Evolutionary conservation across 2,113 vertebrate species (phyloP).

Genomic region (Spea bombifrons): DNA sequence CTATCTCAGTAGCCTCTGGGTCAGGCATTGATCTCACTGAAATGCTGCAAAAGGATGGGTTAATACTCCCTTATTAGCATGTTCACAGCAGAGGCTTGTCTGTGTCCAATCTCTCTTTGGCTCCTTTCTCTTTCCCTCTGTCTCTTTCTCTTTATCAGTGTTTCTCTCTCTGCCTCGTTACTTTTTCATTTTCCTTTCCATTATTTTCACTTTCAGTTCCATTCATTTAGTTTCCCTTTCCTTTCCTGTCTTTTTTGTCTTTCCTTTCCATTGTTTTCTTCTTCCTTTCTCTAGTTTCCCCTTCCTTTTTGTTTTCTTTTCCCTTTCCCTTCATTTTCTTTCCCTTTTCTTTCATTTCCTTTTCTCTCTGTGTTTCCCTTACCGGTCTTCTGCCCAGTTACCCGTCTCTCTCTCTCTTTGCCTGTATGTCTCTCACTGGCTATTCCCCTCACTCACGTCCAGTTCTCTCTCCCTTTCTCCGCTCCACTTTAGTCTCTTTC

Average conservation of each 20-base stretch:
- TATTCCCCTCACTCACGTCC: not conserved
- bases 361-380: not conserved
- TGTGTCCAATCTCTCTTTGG: slow-evolving; percentile 45
- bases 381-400: not conserved
- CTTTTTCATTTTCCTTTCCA: not conserved
- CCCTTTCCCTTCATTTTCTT: not conserved
- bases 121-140: not conserved
- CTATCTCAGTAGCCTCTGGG: slow-evolving; percentile 57
- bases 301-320: not conserved
- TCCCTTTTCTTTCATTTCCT: not conserved
- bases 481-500: not conserved
- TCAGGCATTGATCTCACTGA: slow-evolving; percentile 67
- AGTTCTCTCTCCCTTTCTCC: not conserved
- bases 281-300: not conserved
- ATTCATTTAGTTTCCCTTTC: too few relatives aligned
- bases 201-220: not conserved
- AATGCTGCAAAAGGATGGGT: slow-evolving; percentile 71
- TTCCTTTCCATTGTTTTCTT: not conserved
- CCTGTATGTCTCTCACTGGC: not conserved
- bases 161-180: not conserved
- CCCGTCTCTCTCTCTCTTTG: slow-evolving; percentile 20
- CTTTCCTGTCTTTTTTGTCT: slow-evolving; percentile 1
- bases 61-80: slow-evolving; percentile 78
- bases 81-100: slow-evolving; percentile 61
- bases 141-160: slow-evolving; percentile 9